phyloP scores from a whole-genome alignment of 1,140 invertebrate genomes.

The Pygmarrhopalites habei region DNA sequence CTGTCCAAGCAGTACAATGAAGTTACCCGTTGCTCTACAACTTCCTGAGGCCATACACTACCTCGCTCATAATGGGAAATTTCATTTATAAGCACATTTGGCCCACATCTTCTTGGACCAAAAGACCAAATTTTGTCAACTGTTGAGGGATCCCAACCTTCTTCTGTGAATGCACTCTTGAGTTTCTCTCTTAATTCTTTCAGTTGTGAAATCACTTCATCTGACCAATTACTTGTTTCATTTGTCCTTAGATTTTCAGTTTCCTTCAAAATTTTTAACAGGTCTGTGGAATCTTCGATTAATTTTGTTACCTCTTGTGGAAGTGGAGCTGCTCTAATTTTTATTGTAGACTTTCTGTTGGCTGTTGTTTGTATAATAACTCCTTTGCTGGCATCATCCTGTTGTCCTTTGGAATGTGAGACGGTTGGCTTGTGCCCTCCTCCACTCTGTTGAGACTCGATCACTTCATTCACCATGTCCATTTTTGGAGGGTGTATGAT shows the following conservation, averaged over 20 bases:
- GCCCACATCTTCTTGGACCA: constrained; percentile 79
- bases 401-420: constrained; percentile 35
- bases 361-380: constrained; percentile 58
- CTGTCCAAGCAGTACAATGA: constrained; percentile 57
- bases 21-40: constrained; percentile 39
- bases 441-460: no score
- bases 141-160: constrained; percentile 51
- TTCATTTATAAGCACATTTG: constrained; percentile 79
- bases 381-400: constrained; percentile 45
- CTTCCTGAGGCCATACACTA: constrained; percentile 44
- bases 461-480: no score
- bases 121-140: constrained; percentile 79
- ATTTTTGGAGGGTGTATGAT: no score
- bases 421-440: constrained; percentile 49
- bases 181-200: constrained; percentile 49
- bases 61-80: constrained; percentile 47
- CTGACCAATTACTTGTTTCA: constrained; percentile 6
- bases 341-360: constrained; percentile 64
- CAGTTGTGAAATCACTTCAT: constrained; percentile 31
- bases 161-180: constrained; percentile 53
- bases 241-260: neutral
- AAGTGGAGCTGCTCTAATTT: constrained; percentile 70
- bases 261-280: constrained; percentile 52
- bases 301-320: constrained; percentile 64
- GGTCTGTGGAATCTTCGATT: constrained; percentile 54